A percentile compares a stretch with the other conserved stretches of the same genome.
phyloP scores from a whole-genome alignment of 2,113 vertebrate species.

The Condylura cristata region DNA sequence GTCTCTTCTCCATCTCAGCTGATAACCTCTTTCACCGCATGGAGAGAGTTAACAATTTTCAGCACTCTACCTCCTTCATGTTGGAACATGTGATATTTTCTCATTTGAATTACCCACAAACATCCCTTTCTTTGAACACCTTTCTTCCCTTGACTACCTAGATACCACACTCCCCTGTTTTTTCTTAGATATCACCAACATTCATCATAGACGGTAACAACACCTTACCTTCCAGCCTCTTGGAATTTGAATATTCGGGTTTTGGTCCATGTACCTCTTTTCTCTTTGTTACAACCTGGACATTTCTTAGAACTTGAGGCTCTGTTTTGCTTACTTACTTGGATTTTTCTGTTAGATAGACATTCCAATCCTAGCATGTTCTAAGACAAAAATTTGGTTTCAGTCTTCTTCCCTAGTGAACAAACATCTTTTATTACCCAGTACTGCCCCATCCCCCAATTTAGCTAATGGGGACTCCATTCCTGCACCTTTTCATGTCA shows the following conservation, averaged over 20 bases:
- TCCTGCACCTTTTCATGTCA: background rate
- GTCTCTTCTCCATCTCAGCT: background rate
- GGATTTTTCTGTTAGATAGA: background rate
- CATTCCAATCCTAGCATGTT: background rate
- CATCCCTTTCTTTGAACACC: background rate
- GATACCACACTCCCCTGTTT: background rate
- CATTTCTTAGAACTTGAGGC: background rate
- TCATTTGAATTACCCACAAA: background rate
- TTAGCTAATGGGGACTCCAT: background rate
- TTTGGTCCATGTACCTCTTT: background rate
- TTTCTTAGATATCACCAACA: background rate
- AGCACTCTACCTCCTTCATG: background rate
- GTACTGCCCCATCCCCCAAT: accelerated
- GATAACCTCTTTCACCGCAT: background rate
- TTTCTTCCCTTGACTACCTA: background rate
- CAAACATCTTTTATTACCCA: background rate
- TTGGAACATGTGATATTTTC: background rate
- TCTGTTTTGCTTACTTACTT: background rate
- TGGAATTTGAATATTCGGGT: background rate
- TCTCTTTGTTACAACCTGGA: background rate
- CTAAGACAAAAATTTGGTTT: background rate
- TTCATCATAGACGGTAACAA: background rate
- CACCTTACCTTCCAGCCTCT: background rate
- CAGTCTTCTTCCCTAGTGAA: accelerated
- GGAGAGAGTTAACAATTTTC: background rate